These are phyloP conservation scores for Callithrix jacchus DNA, from an alignment of 2,113 vertebrate species.

Conservation along the genomic window DNA sequence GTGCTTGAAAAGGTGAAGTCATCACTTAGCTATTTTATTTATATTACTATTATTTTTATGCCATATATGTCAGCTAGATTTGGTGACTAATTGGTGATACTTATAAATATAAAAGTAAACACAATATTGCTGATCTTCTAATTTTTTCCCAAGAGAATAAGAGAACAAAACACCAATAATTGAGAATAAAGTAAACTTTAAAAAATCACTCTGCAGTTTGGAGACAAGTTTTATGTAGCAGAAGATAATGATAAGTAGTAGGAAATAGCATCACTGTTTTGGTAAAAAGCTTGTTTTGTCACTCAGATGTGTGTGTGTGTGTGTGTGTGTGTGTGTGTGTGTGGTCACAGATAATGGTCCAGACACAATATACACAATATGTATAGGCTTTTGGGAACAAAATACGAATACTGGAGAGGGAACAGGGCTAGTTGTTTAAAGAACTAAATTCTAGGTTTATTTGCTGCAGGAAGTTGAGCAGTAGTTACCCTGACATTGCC, in stretches of 20 bases:
- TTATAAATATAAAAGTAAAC: background rate
- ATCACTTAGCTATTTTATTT: background rate
- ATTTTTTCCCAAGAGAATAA: background rate
- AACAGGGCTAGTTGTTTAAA: background rate
- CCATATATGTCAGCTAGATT: background rate
- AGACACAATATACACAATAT: background rate
- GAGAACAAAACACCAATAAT: background rate
- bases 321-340: background rate
- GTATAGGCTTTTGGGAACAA: background rate
- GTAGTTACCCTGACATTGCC: background rate
- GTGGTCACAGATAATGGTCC: too few relatives aligned
- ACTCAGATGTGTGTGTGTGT: background rate
- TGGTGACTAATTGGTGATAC: background rate
- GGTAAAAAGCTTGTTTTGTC: background rate
- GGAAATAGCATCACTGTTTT: background rate
- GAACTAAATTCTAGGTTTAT: background rate
- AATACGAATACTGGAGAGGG: background rate
- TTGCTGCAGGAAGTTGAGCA: background rate
- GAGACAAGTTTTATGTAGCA: background rate
- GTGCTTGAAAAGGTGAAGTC: background rate
- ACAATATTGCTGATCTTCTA: background rate
- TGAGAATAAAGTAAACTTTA: background rate
- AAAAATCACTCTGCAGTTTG: background rate
- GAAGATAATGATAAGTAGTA: background rate
- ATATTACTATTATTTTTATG: background rate